Evolutionary conservation across 2,113 vertebrate genomes (phyloP), one percentile per base, ranked within the genome.

Genomic region (Osmerus eperlanus): DNA sequence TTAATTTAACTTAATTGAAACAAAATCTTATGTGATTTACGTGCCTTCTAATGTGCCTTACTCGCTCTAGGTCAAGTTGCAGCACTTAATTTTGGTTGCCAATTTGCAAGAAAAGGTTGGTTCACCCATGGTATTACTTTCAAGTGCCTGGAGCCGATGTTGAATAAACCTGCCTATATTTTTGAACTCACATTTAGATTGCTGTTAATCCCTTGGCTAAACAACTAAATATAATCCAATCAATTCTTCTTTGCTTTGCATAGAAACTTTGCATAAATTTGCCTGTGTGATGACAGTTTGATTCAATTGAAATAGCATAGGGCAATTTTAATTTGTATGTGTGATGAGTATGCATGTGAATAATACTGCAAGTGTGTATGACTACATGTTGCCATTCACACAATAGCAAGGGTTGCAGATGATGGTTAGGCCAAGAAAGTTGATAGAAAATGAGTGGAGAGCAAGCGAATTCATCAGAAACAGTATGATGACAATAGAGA

Each of bases 1-100:
- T 81, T 73, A 82, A 86, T 86, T 84, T 54, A 83, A 83, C 55
- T 63, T 78, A 75, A 83, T 71, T 74, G 64, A 81, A 77, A 81
- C 78, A 53, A 77, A 78, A 80, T 78, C 67, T 19, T 64, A 84
- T 84, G 79, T 80, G 71, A 79, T 73, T 83, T 21, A 77, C 78
- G 58, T 47, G 60, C 58, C 73, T 78, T 80, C 85, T 72, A 81
- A 76, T 83, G 78, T 82, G 19, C 67, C 66, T 75, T 63, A 78
- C 78, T 76, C 67, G 79, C 83, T 83, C 53, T 62, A 78, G 78
- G 79, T 82, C 73, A 82, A 79, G 72, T 76, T 67, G 58, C 71
- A 72, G 73, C 58, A 67, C 65, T 81, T 65, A 15, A 73, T 83
- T 86, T 69, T 76, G 55, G 36, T 68, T 83, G 66, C 25, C 54